Conservation (phyloP, 2,797 vertebrate species). For the Kryptopterus vitreolus region DNA sequence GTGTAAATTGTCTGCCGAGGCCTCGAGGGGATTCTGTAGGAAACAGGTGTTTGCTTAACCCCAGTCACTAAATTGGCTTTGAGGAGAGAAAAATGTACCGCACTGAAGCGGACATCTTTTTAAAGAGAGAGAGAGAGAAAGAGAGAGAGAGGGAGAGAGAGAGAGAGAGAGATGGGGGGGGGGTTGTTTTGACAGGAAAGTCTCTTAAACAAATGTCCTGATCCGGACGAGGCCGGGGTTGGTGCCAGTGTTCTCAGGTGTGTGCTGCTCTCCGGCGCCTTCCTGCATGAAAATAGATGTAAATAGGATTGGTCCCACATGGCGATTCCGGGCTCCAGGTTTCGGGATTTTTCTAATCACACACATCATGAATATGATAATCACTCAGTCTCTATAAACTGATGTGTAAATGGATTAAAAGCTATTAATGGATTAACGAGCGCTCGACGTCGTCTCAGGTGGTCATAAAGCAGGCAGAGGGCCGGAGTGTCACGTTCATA, state of each 20-base stretch:
- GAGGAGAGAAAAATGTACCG: conserved; percentile 33
- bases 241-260: conserved; percentile 45
- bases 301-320: conserved; percentile 53
- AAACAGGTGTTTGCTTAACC: conserved; percentile 67
- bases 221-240: conserved; percentile 47
- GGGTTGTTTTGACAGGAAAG: conserved; percentile 50
- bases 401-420: conserved; percentile 51
- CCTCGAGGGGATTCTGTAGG: conserved; percentile 51
- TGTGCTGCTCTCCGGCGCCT: conserved; percentile 37
- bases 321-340: conserved; percentile 1
- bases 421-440: conserved; percentile 51
- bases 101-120: conserved; percentile 27
- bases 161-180: conserved; percentile 4
- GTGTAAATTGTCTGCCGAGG: conserved; percentile 61
- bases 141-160: neutral
- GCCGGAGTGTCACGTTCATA: neutral
- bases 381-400: conserved; percentile 8
- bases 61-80: conserved; percentile 56
- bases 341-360: conserved; percentile 41
- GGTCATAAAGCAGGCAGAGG: neutral
- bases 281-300: conserved; percentile 55
- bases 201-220: conserved; percentile 57
- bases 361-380: conserved; percentile 60
- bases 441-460: neutral
- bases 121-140: conserved; percentile 2